Conservation (phyloP, 2,113 vertebrate species). For the Pavo muticus region DNA sequence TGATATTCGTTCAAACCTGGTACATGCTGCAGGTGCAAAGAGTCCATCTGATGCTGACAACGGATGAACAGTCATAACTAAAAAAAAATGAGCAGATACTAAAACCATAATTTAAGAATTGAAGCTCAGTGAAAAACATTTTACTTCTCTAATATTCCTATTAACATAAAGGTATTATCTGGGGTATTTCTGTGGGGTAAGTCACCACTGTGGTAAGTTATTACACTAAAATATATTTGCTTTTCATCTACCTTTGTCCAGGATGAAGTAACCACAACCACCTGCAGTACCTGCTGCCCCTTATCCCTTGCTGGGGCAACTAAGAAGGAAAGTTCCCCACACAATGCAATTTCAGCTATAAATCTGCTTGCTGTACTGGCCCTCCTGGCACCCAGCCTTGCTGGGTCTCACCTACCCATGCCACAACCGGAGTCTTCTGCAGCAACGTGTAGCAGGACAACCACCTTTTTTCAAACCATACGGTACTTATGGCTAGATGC, state of each 20-base stretch:
- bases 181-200: background rate
- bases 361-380: background rate
- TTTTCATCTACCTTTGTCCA: background rate
- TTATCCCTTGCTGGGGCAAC: background rate
- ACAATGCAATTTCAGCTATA: background rate
- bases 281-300: background rate
- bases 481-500: background rate
- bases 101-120: background rate
- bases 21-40: background rate
- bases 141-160: background rate
- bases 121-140: background rate
- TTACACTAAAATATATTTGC: background rate
- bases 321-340: background rate
- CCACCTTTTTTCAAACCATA: background rate
- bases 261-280: background rate
- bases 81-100: background rate
- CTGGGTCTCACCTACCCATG: background rate
- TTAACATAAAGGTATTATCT: background rate
- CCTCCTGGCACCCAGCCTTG: background rate
- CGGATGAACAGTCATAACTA: fast-evolving
- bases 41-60: fast-evolving
- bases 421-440: background rate
- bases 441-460: background rate
- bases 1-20: background rate
- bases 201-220: background rate